A percentile compares a stretch with the other conserved stretches of the same genome.
Evolutionary conservation across 1,140 invertebrate species (phyloP).

Genomic region (Ostrea denselamellosa): DNA sequence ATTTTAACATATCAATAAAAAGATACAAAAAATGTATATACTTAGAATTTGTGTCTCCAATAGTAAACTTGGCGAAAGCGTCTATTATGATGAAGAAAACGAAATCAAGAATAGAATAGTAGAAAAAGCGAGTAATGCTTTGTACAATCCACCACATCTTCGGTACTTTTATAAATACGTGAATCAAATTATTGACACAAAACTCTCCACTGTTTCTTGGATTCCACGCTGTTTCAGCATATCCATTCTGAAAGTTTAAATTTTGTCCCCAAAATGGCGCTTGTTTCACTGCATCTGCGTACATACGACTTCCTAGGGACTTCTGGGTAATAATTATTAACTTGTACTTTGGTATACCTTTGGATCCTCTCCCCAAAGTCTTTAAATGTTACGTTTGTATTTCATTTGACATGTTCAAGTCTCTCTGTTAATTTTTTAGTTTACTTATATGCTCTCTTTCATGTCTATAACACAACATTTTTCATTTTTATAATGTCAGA

Average conservation of each 20-base stretch:
- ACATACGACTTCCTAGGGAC: conserved; percentile 11
- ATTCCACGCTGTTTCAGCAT: neutral
- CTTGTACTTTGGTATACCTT: neutral
- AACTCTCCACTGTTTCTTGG: neutral
- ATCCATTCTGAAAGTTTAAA: conserved; percentile 33
- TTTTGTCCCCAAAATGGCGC: conserved; percentile 71
- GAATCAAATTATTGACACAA: neutral
- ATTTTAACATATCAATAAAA: neutral
- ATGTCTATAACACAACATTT: too few relatives aligned
- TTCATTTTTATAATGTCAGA: too few relatives aligned
- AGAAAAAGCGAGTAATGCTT: conserved; percentile 52
- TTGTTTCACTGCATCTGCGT: conserved; percentile 63
- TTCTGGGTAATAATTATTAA: conserved; percentile 3
- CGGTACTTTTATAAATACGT: neutral
- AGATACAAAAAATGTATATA: conserved; percentile 1
- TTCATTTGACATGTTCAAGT: too few relatives aligned
- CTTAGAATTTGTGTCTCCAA: conserved; percentile 64
- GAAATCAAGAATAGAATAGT: conserved; percentile 66
- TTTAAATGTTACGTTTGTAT: too few relatives aligned
- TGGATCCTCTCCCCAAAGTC: neutral
- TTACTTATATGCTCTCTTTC: too few relatives aligned
- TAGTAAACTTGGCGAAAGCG: conserved; percentile 64
- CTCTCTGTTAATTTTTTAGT: too few relatives aligned
- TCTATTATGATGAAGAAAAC: conserved; percentile 73
- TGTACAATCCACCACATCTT: conserved; percentile 64